Evolutionary conservation across 1,140 invertebrate species (phyloP), one percentile per base, ranked within the genome.

Genomic region (Potamilus streckersoni): DNA sequence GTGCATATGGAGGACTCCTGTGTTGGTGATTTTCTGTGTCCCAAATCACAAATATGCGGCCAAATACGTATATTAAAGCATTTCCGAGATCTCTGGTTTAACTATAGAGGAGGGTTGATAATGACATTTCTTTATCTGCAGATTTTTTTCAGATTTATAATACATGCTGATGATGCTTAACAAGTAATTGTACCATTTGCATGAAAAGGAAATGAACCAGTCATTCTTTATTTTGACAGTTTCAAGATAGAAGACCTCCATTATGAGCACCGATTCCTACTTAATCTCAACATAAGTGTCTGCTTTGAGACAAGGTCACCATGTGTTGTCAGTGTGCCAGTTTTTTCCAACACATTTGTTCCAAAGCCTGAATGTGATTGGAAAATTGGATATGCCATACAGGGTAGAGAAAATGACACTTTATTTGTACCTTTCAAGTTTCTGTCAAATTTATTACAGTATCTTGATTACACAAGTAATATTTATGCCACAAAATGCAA

Each of bases 361-460:
- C 73, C 78, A 59, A 75, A 78, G 31, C 38, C 64, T 6, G 66
- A 59, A n/a, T 78, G 76, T 73, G 62, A 68, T 16, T 78, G 71
- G 71, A 62, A 73, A 2, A 60, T 23, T 5, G 20, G 57, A 49
- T 49, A 49, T 49, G 38, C 38, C 15, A 66, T 69, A 1, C 20
- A 56, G 6, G 73, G 73, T 74, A 74, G 16, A 17, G 16, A 71
- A 17, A 38, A 19, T 23, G 3, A 23, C 1, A 20, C 16, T 68
- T 8, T 49, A 19, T 68, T 55, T 55, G 15, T 16, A 38, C 49
- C 4, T 16, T 16, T 16, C 17, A 19, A n/a, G 38, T 31, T 55
- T 19, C 27, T 17, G 16, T 2, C 27, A 31, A 31, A 66, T 17
- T 17, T 66, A n/a, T 17, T 20, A 20, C 16, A 31, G 11, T 66